Percentiles rank a stretch among this genome's conserved stretches.
phyloP scores from a whole-genome alignment of 2,888 invertebrate species.

The Palloptera scutellata region DNA sequence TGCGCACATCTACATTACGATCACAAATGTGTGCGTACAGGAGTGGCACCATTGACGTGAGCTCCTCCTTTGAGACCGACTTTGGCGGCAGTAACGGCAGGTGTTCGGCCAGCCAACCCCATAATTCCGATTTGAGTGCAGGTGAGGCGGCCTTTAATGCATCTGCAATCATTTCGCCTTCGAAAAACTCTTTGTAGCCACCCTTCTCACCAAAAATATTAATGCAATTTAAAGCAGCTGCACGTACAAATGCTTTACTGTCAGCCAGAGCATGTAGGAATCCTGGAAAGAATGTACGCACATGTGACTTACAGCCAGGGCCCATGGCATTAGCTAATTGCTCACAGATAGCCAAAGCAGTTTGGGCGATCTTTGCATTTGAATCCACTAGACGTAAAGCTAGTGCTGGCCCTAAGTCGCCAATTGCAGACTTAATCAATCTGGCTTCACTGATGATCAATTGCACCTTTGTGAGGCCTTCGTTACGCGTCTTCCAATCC shows the following conservation, averaged over 20 bases:
- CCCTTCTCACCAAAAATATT: slow-evolving; percentile 86
- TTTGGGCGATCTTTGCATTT: slow-evolving; percentile 90
- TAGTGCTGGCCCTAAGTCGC: slow-evolving; percentile 83
- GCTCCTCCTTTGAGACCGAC: slow-evolving; percentile 82
- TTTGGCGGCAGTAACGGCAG: slow-evolving; percentile 76
- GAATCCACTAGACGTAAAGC: slow-evolving; percentile 84
- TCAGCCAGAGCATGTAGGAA: slow-evolving; percentile 83
- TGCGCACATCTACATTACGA: slow-evolving; percentile 89
- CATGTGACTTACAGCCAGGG: slow-evolving; percentile 77
- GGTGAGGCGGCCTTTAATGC: slow-evolving; percentile 88
- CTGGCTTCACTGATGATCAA: slow-evolving; percentile 70
- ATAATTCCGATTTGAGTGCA: slow-evolving; percentile 79
- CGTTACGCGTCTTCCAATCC: slow-evolving; percentile 84
- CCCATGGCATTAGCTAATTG: slow-evolving; percentile 85
- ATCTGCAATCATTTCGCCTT: slow-evolving; percentile 87
- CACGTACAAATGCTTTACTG: slow-evolving; percentile 80
- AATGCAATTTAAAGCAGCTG: slow-evolving; percentile 82
- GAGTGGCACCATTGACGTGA: slow-evolving; percentile 77
- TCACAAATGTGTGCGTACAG: slow-evolving; percentile 88
- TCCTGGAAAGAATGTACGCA: slow-evolving; percentile 83
- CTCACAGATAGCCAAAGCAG: slow-evolving; percentile 84
- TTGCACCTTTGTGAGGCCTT: slow-evolving; percentile 65
- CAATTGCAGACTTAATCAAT: slow-evolving; percentile 83
- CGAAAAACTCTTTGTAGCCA: slow-evolving; percentile 82
- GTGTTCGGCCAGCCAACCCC: slow-evolving; percentile 86